Conservation (phyloP, 2,888 invertebrate species). For the Aricia artaxerxes region DNA sequence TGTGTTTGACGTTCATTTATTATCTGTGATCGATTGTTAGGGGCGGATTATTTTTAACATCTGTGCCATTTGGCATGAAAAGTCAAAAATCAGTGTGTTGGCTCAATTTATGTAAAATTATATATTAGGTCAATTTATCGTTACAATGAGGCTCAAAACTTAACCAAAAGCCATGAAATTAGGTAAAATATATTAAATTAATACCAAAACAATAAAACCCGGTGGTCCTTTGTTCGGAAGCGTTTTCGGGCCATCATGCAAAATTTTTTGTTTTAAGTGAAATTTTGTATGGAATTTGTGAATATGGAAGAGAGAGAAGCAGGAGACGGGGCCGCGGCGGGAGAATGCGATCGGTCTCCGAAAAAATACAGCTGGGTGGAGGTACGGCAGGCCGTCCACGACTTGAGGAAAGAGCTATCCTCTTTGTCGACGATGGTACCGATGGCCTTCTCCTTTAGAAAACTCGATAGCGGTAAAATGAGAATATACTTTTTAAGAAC, state of each 20-base stretch:
- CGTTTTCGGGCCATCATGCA: conserved; percentile 54
- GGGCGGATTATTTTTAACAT: conserved; percentile 40
- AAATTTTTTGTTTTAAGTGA: conserved; percentile 47
- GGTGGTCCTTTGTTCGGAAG: conserved; percentile 37
- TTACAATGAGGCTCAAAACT: conserved; percentile 51
- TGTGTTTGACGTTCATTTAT: conserved; percentile 41
- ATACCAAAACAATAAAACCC: conserved; percentile 37
- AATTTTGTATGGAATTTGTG: conserved; percentile 54
- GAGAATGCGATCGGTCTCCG: conserved; percentile 61
- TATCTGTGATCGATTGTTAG: conserved; percentile 33
- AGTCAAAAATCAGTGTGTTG: conserved; percentile 66
- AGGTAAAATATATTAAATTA: conserved; percentile 49
- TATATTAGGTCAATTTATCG: conserved; percentile 49
- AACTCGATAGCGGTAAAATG: conserved; percentile 88
- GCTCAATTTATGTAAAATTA: conserved; percentile 55
- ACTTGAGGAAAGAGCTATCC: conserved; percentile 88
- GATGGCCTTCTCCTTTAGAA: conserved; percentile 89
- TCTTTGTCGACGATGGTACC: conserved; percentile 91
- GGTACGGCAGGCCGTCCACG: conserved; percentile 88
- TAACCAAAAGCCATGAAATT: conserved; percentile 50
- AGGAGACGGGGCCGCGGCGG: conserved; percentile 71
- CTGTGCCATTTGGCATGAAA: conserved; percentile 57
- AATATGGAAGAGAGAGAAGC: conserved; percentile 74
- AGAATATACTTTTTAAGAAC: conserved; percentile 95
- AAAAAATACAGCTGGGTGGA: conserved; percentile 87